Percentiles rank a stretch among this genome's conserved stretches.
These are phyloP conservation scores for Hormaphis cornu DNA, from an alignment of 1,140 invertebrate genomes.

Conservation along the genomic window DNA sequence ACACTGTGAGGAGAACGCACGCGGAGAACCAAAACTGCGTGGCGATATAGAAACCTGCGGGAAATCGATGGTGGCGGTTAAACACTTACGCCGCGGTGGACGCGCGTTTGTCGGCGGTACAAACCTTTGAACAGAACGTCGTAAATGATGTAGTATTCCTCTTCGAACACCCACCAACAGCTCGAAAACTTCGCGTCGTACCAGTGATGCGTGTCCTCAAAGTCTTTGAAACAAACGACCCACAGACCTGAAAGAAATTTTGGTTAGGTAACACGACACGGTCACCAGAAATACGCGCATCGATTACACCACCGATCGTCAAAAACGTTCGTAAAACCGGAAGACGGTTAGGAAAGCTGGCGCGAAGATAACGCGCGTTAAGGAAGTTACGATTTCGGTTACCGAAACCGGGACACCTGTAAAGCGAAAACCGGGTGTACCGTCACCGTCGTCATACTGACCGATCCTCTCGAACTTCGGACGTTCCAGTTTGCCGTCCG, in stretches of 20 bases:
- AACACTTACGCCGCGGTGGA: too few relatives aligned
- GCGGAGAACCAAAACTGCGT: slow-evolving; percentile 2
- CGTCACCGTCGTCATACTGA: slow-evolving; percentile 47
- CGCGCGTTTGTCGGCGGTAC: background rate
- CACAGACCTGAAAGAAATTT: slow-evolving; percentile 68
- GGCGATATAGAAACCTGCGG: slow-evolving; percentile 10
- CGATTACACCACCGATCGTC: too few relatives aligned
- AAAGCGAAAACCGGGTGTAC: too few relatives aligned
- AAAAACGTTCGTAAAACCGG: too few relatives aligned
- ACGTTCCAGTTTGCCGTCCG: slow-evolving; percentile 66
- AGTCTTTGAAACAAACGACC: slow-evolving; percentile 81
- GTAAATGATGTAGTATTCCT: slow-evolving; percentile 49
- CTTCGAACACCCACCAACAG: slow-evolving; percentile 89
- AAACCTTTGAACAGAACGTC: slow-evolving; percentile 33
- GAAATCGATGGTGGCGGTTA: background rate
- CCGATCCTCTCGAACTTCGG: slow-evolving; percentile 73
- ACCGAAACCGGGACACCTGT: too few relatives aligned
- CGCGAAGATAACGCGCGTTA: too few relatives aligned
- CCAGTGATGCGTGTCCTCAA: slow-evolving; percentile 67
- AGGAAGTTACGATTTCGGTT: too few relatives aligned
- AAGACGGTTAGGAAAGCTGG: too few relatives aligned
- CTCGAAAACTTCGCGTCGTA: slow-evolving; percentile 68
- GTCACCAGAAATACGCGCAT: too few relatives aligned
- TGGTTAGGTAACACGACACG: too few relatives aligned
- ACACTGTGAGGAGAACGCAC: slow-evolving; percentile 19